These are phyloP conservation scores for Drosophila putrida DNA, from an alignment of 2,888 invertebrate genomes.

Conservation along the genomic window DNA sequence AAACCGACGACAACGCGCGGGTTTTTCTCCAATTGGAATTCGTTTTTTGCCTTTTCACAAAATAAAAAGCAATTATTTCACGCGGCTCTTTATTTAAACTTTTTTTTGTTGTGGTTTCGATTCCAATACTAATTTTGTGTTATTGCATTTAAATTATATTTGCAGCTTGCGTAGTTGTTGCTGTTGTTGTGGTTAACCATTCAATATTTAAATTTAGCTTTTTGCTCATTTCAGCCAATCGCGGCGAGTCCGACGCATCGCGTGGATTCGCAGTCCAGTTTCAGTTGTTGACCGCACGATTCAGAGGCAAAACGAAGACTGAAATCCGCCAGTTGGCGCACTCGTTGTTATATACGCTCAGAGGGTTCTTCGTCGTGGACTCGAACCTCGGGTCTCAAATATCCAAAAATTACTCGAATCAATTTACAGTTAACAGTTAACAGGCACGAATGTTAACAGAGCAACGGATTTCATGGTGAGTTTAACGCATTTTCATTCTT, in stretches of 20 bases:
- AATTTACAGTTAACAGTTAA: background rate
- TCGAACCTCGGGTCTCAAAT: slow-evolving; percentile 15
- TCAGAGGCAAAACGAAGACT: slow-evolving; percentile 81
- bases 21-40: slow-evolving; percentile 20
- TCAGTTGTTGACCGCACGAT: slow-evolving; percentile 75
- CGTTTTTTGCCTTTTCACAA: background rate
- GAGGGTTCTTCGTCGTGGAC: slow-evolving; percentile 23
- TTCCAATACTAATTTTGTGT: slow-evolving; percentile 2
- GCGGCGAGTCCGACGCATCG: slow-evolving; percentile 64
- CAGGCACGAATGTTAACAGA: slow-evolving; percentile 35
- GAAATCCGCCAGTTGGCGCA: slow-evolving; percentile 68
- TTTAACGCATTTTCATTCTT: slow-evolving; percentile 1
- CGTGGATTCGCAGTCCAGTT: slow-evolving; percentile 52
- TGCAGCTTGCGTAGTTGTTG: background rate
- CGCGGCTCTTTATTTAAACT: slow-evolving; percentile 1
- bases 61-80: slow-evolving; percentile 8
- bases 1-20: slow-evolving; percentile 32
- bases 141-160: slow-evolving; percentile 12
- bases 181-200: slow-evolving; percentile 16
- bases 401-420: background rate
- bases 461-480: slow-evolving; percentile 33
- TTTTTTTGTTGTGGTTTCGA: slow-evolving; percentile 3
- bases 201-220: slow-evolving; percentile 29
- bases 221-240: slow-evolving; percentile 64
- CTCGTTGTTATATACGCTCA: slow-evolving; percentile 74